These are phyloP conservation scores for Molossus molossus DNA, from an alignment of 2,797 vertebrate species.

Conservation along the genomic window DNA sequence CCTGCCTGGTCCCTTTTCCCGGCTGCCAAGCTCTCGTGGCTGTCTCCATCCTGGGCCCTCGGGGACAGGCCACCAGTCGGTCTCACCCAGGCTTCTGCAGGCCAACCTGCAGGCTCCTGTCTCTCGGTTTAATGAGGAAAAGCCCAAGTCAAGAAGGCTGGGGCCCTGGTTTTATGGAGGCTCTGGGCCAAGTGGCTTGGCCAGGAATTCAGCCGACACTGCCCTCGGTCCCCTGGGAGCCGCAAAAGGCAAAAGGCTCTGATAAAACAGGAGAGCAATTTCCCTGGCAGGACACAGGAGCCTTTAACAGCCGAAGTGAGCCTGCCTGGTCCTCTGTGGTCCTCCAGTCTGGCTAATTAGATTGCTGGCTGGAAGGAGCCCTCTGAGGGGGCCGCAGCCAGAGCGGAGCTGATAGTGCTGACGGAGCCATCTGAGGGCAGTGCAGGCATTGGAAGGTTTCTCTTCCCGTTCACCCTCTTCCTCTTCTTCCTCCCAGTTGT, in stretches of 20 bases:
- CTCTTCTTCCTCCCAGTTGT: background rate
- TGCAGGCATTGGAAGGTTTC: background rate
- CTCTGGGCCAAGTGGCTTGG: constrained; percentile 74
- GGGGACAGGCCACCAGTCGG: background rate
- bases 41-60: background rate
- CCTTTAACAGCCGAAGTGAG: constrained; percentile 75
- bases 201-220: constrained; percentile 74
- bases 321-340: background rate
- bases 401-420: background rate
- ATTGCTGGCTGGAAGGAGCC: background rate
- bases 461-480: background rate
- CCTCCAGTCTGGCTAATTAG: constrained; percentile 66
- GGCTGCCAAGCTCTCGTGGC: background rate
- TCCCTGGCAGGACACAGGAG: constrained; percentile 80
- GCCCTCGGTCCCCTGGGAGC: constrained; percentile 72
- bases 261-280: constrained; percentile 79
- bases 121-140: constrained; percentile 79
- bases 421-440: background rate
- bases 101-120: constrained; percentile 75
- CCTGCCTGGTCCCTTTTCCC: background rate
- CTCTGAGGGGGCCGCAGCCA: background rate
- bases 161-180: constrained; percentile 79
- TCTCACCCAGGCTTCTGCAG: constrained; percentile 42
- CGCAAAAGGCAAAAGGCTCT: constrained; percentile 71
- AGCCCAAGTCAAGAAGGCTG: constrained; percentile 78